Evolutionary conservation across 2,888 invertebrate genomes (phyloP).

Genomic region (Teleiodes luculella): DNA sequence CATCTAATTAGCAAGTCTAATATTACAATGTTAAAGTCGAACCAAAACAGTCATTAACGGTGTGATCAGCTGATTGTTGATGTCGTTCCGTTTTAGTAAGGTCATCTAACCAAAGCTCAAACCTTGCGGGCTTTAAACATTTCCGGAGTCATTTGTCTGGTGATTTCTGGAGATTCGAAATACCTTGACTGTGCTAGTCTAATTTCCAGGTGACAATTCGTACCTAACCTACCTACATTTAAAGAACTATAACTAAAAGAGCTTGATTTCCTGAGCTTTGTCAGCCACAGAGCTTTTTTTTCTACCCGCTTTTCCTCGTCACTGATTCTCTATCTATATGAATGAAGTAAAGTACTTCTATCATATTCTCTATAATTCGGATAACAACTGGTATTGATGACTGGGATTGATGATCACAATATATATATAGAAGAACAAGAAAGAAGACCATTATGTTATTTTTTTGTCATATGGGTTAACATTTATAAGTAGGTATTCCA

Average conservation of each 20-base stretch:
- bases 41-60: background rate
- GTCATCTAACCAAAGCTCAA: slow-evolving; percentile 33
- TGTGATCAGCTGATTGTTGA: slow-evolving; percentile 2
- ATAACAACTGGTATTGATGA: too few relatives aligned
- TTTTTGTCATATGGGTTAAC: too few relatives aligned
- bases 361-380: too few relatives aligned
- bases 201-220: slow-evolving; percentile 29
- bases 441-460: too few relatives aligned
- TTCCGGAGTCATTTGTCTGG: slow-evolving; percentile 49
- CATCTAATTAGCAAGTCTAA: background rate
- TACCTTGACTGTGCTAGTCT: slow-evolving; percentile 39
- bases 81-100: slow-evolving; percentile 27
- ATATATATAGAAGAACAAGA: too few relatives aligned
- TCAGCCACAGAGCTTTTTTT: too few relatives aligned
- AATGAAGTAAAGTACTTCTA: too few relatives aligned
- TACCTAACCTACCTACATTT: background rate
- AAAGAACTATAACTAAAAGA: slow-evolving; percentile 15
- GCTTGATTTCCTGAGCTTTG: too few relatives aligned
- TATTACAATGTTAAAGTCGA: background rate
- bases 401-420: too few relatives aligned
- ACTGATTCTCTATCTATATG: too few relatives aligned
- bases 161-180: slow-evolving; percentile 26
- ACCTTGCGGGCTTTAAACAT: slow-evolving; percentile 39
- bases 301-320: too few relatives aligned
- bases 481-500: too few relatives aligned